Percentiles rank a stretch among this genome's conserved stretches.
phyloP scores from a whole-genome alignment of 2,797 vertebrate species.

The Tangara arthus region DNA sequence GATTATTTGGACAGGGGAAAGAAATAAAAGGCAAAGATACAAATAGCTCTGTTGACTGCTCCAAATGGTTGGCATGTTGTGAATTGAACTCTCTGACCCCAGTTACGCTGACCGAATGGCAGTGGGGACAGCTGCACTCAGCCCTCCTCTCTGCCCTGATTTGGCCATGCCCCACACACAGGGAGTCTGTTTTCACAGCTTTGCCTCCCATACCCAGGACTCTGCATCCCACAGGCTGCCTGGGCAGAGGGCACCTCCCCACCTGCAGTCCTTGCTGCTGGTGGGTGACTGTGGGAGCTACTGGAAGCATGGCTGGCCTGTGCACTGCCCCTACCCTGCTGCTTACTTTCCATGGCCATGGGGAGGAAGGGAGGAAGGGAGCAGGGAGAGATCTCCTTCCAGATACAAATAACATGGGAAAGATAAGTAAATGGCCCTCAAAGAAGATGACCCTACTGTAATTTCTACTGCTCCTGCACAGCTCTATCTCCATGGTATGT shows the following conservation, averaged over 20 bases:
- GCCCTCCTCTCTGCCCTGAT: not conserved
- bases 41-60: conserved; percentile 36
- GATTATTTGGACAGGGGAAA: not conserved
- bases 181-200: not conserved
- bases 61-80: conserved; percentile 41
- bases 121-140: conserved; percentile 13
- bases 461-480: not conserved
- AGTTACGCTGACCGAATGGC: not conserved
- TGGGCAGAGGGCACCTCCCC: not conserved
- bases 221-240: not conserved
- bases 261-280: fast-evolving
- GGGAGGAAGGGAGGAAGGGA: not conserved
- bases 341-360: not conserved
- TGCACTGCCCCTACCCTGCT: fast-evolving
- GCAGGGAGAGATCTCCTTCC: not conserved
- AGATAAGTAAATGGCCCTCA: not conserved
- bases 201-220: fast-evolving
- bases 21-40: conserved; percentile 30
- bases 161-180: not conserved
- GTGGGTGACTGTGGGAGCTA: not conserved
- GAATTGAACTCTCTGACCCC: conserved; percentile 61
- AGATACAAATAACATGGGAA: fast-evolving
- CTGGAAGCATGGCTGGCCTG: not conserved
- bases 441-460: not conserved
- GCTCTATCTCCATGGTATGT: not conserved